Conservation (phyloP, 2,888 invertebrate genomes). For the Drosophila gaucha region DNA sequence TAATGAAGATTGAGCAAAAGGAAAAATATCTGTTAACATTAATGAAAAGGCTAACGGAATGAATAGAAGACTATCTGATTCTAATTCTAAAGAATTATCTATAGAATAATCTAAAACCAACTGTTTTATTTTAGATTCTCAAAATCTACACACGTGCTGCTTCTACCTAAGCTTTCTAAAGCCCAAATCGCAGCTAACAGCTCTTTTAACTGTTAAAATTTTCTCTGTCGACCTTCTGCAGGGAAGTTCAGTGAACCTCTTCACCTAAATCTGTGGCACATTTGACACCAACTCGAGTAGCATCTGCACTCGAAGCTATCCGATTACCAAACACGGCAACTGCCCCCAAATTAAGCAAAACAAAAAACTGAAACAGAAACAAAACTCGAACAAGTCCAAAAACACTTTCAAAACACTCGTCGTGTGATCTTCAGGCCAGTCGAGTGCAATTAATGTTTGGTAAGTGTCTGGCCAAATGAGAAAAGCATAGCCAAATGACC, state of each 20-base stretch:
- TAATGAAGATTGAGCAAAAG: no score
- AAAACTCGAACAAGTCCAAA: slow-evolving; percentile 41
- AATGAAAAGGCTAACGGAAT: no score
- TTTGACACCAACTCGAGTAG: slow-evolving; percentile 60
- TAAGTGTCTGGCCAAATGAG: slow-evolving; percentile 52
- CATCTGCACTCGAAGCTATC: slow-evolving; percentile 50
- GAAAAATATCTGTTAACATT: not conserved
- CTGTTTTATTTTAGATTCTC: no score
- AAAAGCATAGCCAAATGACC: slow-evolving; percentile 39
- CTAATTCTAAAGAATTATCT: not conserved
- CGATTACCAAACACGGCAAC: slow-evolving; percentile 58
- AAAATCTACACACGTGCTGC: not conserved
- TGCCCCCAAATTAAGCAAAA: slow-evolving; percentile 8
- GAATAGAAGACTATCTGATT: no score
- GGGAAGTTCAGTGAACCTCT: slow-evolving; percentile 62
- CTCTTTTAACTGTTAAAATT: slow-evolving; percentile 18
- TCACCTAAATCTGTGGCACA: slow-evolving; percentile 59
- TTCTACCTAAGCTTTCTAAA: slow-evolving; percentile 46
- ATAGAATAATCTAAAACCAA: not conserved
- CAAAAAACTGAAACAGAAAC: not conserved
- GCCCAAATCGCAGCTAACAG: not conserved
- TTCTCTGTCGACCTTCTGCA: slow-evolving; percentile 46
- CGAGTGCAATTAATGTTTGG: slow-evolving; percentile 57
- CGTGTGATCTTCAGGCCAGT: slow-evolving; percentile 29
- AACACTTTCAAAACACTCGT: slow-evolving; percentile 54